These are phyloP conservation scores for Timandra comae DNA, from an alignment of 2,888 invertebrate species.

Conservation along the genomic window DNA sequence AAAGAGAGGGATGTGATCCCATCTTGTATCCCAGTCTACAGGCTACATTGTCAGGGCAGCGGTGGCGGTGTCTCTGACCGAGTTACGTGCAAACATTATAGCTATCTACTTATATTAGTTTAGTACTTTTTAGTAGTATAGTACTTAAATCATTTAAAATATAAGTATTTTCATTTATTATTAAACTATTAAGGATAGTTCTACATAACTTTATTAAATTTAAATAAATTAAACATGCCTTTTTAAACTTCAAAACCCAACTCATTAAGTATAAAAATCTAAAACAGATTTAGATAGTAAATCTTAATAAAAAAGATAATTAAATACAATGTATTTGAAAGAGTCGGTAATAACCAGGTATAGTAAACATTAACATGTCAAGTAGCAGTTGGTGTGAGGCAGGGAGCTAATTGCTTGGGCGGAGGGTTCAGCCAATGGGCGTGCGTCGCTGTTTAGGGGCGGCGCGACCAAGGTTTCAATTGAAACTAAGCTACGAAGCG, in stretches of 20 bases:
- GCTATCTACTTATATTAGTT: conserved; percentile 13
- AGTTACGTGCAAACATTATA: conserved; percentile 53
- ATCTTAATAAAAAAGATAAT: too few species aligned
- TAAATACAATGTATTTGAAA: too few species aligned
- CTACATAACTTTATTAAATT: too few species aligned
- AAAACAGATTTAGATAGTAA: too few species aligned
- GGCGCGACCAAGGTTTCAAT: conserved; percentile 57
- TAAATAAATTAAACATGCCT: too few species aligned
- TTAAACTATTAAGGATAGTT: too few species aligned
- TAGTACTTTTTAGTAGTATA: conserved; percentile 6
- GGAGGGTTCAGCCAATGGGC: conserved; percentile 56
- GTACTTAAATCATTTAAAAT: too few species aligned
- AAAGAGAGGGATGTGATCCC: conserved; percentile 71
- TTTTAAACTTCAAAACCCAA: too few species aligned
- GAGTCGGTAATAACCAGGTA: conserved; percentile 39
- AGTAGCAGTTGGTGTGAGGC: conserved; percentile 52
- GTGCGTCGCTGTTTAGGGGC: conserved; percentile 38
- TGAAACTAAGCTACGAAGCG: conserved; percentile 64
- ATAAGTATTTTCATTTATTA: too few species aligned
- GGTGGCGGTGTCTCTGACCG: conserved; percentile 57
- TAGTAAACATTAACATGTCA: conserved; percentile 72
- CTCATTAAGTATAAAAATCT: too few species aligned
- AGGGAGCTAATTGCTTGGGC: conserved; percentile 67
- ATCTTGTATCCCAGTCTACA: conserved; percentile 79
- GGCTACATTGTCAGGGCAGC: conserved; percentile 74